phyloP scores from a whole-genome alignment of 1,140 invertebrate species.

The Prorops nasuta region DNA sequence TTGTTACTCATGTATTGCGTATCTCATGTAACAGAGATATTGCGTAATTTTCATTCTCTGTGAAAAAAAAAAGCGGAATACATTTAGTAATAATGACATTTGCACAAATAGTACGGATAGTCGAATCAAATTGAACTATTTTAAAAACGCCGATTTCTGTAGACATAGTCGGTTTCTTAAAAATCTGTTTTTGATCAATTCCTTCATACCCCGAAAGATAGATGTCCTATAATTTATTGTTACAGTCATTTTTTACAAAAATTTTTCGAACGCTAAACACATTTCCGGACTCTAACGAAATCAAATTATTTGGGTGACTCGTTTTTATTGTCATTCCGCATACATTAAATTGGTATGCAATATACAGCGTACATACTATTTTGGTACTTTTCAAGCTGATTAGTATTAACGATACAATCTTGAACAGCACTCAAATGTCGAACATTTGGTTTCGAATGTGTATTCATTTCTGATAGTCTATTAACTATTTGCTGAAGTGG shows the following conservation, averaged over 20 bases:
- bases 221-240: neutral
- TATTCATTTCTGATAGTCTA: conserved; percentile 5
- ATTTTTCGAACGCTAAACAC: neutral
- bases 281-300: neutral
- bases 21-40: neutral
- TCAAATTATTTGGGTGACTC: neutral
- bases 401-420: neutral
- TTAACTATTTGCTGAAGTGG: conserved; percentile 13
- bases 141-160: neutral
- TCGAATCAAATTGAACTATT: neutral
- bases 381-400: neutral
- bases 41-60: neutral
- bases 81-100: neutral
- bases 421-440: neutral
- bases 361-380: neutral
- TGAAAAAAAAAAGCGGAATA: neutral
- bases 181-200: neutral
- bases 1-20: neutral
- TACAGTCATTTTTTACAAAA: no score
- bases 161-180: neutral
- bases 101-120: neutral
- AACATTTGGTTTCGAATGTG: conserved; percentile 1
- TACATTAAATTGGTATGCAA: neutral
- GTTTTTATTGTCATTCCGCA: neutral
- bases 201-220: neutral